Evolutionary conservation across 2,113 vertebrate species (phyloP), one percentile per base, ranked within the genome.

Genomic region (Eulacestoma nigropectus): DNA sequence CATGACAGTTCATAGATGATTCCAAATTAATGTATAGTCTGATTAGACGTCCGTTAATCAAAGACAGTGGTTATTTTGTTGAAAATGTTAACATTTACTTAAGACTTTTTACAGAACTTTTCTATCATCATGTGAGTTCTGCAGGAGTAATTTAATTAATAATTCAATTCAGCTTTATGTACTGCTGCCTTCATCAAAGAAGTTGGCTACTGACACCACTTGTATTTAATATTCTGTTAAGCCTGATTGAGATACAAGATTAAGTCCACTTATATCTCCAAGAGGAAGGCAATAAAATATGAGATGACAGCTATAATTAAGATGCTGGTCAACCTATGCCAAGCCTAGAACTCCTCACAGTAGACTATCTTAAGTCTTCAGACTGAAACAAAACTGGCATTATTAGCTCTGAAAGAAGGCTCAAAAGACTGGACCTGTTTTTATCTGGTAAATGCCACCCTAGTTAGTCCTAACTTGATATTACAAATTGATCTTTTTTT

Each of bases 121-220:
- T 72, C 60, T 73, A 37, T 55, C 64, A 32, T 84, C 32, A 4
- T 52, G 7, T 73, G 46, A 88, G 65, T 81, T 86, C 86, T 86
- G 70, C 76, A 83, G 53, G 62, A 80, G 42, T 91, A 84, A 47
- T 68, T 85, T 92, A 50, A 87, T 95, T 95, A 82, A 89, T 95
- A 97, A 96, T 95, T 97, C 89, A 95, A 9, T 90, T 88, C 57
- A 83, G 50, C 72, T 84, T 87, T 82, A 82, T n/a, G 73, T 62
- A 76, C 67, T 81, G 78, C 89, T 95, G 87, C 80, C 75, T 94
- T 96, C 90, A 62, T 91, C 95, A 88, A 93, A 77, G 89, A 87
- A 87, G 52, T 47, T 91, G 65, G 78, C 73, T 90, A 44, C 88
- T 93, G 84, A 82, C 41, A 96, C 82, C 95, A 65, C 62, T 94